Evolutionary conservation across 92 coral and sea anemone genomes (phyloP).

Genomic region (Epizoanthus rinbou): DNA sequence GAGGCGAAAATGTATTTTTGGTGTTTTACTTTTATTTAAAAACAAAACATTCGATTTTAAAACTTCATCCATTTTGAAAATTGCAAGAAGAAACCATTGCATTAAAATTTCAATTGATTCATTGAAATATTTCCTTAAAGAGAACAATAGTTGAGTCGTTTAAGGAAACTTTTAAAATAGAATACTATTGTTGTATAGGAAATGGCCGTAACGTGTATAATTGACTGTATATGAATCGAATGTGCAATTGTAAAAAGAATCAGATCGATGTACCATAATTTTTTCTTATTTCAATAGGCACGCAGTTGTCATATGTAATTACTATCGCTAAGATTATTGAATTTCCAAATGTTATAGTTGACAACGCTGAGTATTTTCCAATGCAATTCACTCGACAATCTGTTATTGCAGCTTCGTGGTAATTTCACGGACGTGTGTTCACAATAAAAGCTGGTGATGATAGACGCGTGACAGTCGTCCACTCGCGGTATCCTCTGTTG

Average conservation of each 20-base stretch:
- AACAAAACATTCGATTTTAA: constrained; percentile 12
- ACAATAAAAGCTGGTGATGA: constrained; percentile 35
- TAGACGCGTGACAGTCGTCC: background rate
- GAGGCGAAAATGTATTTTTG: background rate
- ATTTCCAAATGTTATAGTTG: constrained; percentile 34
- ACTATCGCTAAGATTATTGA: constrained; percentile 24
- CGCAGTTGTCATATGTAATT: constrained; percentile 18
- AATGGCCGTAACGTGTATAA: constrained; percentile 10
- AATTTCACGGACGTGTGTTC: constrained; percentile 15
- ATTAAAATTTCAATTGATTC: constrained; percentile 37
- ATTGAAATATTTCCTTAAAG: constrained; percentile 34
- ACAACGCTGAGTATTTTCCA: constrained; percentile 24
- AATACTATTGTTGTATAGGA: background rate
- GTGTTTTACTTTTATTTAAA: constrained; percentile 21
- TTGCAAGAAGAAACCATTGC: background rate
- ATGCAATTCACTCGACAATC: constrained; percentile 38
- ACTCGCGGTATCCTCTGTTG: constrained; percentile 9
- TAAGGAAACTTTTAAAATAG: background rate
- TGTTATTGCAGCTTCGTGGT: constrained; percentile 42
- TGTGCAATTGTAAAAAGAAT: constrained; percentile 32
- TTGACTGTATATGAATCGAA: background rate
- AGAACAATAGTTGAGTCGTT: constrained; percentile 28
- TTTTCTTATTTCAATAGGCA: background rate
- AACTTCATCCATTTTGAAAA: constrained; percentile 14
- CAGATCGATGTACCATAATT: constrained; percentile 11